phyloP scores from a whole-genome alignment of 2,888 invertebrate species.

The Candidula unifasciata region DNA sequence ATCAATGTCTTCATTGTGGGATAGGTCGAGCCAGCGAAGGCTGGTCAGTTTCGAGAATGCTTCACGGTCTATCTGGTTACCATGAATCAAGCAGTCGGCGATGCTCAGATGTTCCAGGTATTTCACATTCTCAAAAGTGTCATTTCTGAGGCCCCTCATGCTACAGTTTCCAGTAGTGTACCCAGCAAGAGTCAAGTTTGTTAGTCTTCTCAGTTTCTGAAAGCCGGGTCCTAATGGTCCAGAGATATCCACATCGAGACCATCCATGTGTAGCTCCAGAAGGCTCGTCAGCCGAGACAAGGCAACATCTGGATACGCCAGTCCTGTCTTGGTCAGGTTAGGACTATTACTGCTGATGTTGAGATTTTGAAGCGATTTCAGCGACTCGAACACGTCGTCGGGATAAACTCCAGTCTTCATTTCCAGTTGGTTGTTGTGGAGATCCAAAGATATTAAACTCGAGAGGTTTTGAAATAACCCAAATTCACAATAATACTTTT shows the following conservation, averaged over 20 bases:
- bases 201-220: slow-evolving; percentile 30
- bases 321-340: neutral
- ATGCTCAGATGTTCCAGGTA: slow-evolving; percentile 9
- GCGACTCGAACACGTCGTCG: neutral
- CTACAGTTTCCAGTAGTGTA: neutral
- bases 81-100: neutral
- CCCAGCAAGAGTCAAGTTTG: slow-evolving; percentile 13
- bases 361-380: neutral
- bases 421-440: no score
- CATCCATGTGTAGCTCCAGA: slow-evolving; percentile 42
- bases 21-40: no score
- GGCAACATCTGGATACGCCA: slow-evolving; percentile 44
- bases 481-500: no score
- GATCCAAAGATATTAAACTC: no score
- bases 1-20: no score
- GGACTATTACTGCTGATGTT: slow-evolving; percentile 16
- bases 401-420: neutral
- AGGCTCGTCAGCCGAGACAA: slow-evolving; percentile 40
- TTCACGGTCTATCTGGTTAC: no score
- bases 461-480: no score
- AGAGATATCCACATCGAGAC: slow-evolving; percentile 5
- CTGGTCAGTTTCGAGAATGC: no score
- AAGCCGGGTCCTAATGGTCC: slow-evolving; percentile 36
- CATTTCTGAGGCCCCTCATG: neutral
- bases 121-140: slow-evolving; percentile 16